Base-by-base conservation (phyloP, 2,113 vertebrate genomes). In the Anarhynchus alexandrinus region DNA sequence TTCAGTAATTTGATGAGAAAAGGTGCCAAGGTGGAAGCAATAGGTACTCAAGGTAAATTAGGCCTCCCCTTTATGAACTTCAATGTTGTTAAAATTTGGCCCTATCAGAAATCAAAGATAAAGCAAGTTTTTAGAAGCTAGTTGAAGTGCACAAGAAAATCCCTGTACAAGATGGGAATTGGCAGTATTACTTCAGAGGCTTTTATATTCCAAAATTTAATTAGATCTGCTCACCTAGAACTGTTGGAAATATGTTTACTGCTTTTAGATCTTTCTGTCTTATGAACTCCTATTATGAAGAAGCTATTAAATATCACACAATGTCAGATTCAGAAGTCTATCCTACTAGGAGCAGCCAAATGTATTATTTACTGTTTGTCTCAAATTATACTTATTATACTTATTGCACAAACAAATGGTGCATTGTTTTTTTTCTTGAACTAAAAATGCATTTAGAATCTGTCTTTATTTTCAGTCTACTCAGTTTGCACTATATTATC, bases 131-230 rank as follows among this genome's bases (percentile, higher is more conserved):
- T 86, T 70, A 77, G 82, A 81, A 93, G 59, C 18, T 61, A 27
- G 22, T 49, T 94, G 81, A 93, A 91, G 57, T 36, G 3, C 11
- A 6, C 23, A 59, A 86, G 70, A 94, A 92, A 96, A 95, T 91
- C 85, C 59, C 14, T 38, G 27, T 77, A 78, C 83, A 93, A 96
- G 71, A 86, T 45, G 32, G 30, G 64, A 96, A 94, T 61, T 84
- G 70, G 80, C 62, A 85, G 92, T 83, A 66, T 85, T 91, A 90
- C 76, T 95, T 96, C 74, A 94, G 89, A 97, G 83, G 62, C 76
- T 91, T 94, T 93, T 91, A 42, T 84, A 94, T 97, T 93, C 92
- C 89, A 96, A 89, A 93, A 87, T 96, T 88, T 94, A 97, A 94
- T 96, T 90, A 95, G 82, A 66, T 89, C 49, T 93, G 40, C 89